Conservation (phyloP, 2,113 vertebrate genomes). For the Pelecanoides urinatrix region DNA sequence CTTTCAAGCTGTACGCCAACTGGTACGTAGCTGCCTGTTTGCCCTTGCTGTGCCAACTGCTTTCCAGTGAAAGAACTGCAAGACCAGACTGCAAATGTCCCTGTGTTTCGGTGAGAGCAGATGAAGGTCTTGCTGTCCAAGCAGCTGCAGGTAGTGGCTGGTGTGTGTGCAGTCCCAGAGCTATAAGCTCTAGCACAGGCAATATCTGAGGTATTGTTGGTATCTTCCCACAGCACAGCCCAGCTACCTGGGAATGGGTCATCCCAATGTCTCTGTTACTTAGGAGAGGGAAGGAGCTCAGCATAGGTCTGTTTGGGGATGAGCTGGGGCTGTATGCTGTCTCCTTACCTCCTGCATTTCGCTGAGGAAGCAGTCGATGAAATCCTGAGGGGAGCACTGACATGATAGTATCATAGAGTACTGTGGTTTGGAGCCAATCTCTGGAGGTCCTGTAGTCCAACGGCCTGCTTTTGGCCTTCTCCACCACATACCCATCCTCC, state of each 20-base stretch:
- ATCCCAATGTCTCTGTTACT: not conserved
- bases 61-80: not conserved
- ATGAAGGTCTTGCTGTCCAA: not conserved
- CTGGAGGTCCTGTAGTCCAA: not conserved
- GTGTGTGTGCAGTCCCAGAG: not conserved
- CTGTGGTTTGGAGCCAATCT: not conserved
- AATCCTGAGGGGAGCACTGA: conserved; percentile 71
- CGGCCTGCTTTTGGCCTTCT: not conserved
- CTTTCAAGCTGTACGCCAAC: not conserved
- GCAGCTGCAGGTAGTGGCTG: not conserved
- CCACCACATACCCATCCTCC: not conserved
- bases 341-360: conserved; percentile 70
- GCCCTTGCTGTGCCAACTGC: not conserved
- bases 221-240: not conserved
- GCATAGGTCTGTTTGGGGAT: not conserved
- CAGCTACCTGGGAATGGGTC: not conserved
- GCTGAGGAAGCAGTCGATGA: conserved; percentile 81
- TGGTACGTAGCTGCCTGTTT: not conserved
- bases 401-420: not conserved
- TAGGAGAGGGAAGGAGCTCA: not conserved
- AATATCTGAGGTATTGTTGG: not conserved
- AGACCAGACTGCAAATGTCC: not conserved
- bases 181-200: not conserved
- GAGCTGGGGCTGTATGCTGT: not conserved
- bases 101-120: not conserved